Conservation (phyloP, 2,888 invertebrate genomes). For the Synanthedon formicaeformis region DNA sequence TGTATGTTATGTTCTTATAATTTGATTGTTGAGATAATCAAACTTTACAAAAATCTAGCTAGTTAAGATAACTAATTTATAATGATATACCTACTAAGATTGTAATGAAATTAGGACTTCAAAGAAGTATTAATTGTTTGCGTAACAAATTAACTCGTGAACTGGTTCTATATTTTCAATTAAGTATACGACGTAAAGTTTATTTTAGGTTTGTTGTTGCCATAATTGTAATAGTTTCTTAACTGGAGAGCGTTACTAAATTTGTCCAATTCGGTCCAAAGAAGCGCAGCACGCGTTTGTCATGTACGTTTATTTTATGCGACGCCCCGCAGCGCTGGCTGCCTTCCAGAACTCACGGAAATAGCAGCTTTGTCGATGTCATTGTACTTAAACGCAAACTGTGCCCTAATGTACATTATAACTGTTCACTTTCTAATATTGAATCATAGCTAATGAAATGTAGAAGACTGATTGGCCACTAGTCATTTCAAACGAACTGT, state of each 20-base stretch:
- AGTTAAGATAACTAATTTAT: too few relatives aligned
- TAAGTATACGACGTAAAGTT: too few relatives aligned
- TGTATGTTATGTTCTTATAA: too few relatives aligned
- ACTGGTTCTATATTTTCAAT: too few relatives aligned
- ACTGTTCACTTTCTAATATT: constrained; percentile 3
- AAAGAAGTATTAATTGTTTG: too few relatives aligned
- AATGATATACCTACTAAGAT: too few relatives aligned
- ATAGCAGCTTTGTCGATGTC: constrained; percentile 62
- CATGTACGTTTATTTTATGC: constrained; percentile 58
- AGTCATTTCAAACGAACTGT: too few relatives aligned
- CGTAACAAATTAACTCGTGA: too few relatives aligned
- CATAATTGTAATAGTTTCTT: constrained; percentile 7
- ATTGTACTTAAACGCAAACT: constrained; percentile 48
- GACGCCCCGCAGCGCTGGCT: constrained; percentile 49
- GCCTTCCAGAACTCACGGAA: constrained; percentile 56
- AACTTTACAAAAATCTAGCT: too few relatives aligned
- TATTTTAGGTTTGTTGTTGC: too few relatives aligned
- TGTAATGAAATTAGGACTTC: too few relatives aligned
- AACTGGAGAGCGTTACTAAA: constrained; percentile 37
- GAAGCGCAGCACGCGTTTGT: constrained; percentile 40
- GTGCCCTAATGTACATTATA: constrained; percentile 27
- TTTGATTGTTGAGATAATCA: too few relatives aligned
- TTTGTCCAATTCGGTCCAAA: constrained; percentile 37
- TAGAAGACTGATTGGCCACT: background rate
- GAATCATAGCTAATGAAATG: background rate